These are phyloP conservation scores for Belonocnema kinseyi DNA, from an alignment of 1,140 invertebrate genomes.

Conservation along the genomic window DNA sequence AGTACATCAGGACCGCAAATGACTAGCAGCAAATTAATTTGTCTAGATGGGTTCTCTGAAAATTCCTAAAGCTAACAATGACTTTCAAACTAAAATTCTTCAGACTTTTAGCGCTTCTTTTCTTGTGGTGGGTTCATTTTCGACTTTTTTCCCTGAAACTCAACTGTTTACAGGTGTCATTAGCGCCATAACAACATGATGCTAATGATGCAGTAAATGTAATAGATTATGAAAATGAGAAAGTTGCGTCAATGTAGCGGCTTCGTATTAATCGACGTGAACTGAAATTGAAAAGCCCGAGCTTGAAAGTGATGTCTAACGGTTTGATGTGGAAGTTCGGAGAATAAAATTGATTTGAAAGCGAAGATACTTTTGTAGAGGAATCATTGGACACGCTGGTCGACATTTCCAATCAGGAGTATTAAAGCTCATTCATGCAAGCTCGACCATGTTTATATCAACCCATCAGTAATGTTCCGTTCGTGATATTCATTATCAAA, in stretches of 20 bases:
- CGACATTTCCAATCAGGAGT: constrained; percentile 30
- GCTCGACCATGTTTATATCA: constrained; percentile 12
- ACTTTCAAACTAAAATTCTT: too few species aligned
- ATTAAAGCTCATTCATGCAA: constrained; percentile 26
- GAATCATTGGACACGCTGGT: constrained; percentile 13
- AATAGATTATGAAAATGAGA: too few species aligned
- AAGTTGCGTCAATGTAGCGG: not conserved
- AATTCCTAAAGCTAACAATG: too few species aligned
- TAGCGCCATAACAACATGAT: too few species aligned
- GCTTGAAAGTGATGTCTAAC: constrained; percentile 10
- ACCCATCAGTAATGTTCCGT: not conserved
- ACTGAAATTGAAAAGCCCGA: constrained; percentile 10
- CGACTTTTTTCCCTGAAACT: too few species aligned
- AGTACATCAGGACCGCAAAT: too few species aligned
- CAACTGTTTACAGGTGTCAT: too few species aligned
- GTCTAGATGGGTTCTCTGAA: too few species aligned
- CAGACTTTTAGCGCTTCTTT: too few species aligned
- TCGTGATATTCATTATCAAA: constrained; percentile 25
- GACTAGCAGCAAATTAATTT: too few species aligned
- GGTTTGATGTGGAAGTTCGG: constrained; percentile 2
- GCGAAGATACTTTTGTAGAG: constrained; percentile 22
- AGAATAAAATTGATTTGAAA: constrained; percentile 19
- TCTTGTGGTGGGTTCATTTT: too few species aligned
- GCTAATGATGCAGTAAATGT: too few species aligned
- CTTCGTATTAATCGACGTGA: not conserved